Evolutionary conservation across 2,888 invertebrate genomes (phyloP).

Genomic region (Urechis unicinctus): DNA sequence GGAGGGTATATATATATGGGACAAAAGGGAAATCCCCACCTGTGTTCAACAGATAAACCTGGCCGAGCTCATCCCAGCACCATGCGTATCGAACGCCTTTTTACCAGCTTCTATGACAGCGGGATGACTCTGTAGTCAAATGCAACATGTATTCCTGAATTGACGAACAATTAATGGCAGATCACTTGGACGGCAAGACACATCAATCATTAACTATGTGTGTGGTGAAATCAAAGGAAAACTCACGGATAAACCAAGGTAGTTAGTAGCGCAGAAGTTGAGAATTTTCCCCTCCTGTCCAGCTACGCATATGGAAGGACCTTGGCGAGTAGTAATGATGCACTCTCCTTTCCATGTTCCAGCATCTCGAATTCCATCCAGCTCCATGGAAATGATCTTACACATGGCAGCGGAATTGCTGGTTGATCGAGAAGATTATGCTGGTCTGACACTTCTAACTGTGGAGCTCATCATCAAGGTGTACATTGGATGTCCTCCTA

Average conservation of each 20-base stretch:
- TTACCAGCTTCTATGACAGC: not conserved
- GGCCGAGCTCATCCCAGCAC: constrained; percentile 1
- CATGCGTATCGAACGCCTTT: not conserved
- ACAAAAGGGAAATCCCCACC: not conserved
- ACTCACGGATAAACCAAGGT: constrained; percentile 55
- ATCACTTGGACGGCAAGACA: not conserved
- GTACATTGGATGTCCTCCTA: too few species aligned
- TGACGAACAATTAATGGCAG: not conserved
- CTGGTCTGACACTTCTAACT: too few species aligned
- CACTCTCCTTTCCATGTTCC: constrained; percentile 84
- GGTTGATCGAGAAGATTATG: not conserved
- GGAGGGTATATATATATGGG: not conserved
- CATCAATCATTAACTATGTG: not conserved
- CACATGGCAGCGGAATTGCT: constrained; percentile 9
- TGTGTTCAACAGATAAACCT: constrained; percentile 6
- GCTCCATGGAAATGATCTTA: constrained; percentile 23
- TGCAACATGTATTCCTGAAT: not conserved
- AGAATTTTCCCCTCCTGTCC: constrained; percentile 52
- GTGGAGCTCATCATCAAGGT: too few species aligned
- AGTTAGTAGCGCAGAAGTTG: constrained; percentile 1
- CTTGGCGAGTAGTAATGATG: constrained; percentile 62
- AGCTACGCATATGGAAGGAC: constrained; percentile 59
- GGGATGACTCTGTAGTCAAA: constrained; percentile 51
- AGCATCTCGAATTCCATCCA: constrained; percentile 55
- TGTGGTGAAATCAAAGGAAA: not conserved